Base-by-base conservation (phyloP, 2,113 vertebrate species). In the Chlorodrepanis virens region DNA sequence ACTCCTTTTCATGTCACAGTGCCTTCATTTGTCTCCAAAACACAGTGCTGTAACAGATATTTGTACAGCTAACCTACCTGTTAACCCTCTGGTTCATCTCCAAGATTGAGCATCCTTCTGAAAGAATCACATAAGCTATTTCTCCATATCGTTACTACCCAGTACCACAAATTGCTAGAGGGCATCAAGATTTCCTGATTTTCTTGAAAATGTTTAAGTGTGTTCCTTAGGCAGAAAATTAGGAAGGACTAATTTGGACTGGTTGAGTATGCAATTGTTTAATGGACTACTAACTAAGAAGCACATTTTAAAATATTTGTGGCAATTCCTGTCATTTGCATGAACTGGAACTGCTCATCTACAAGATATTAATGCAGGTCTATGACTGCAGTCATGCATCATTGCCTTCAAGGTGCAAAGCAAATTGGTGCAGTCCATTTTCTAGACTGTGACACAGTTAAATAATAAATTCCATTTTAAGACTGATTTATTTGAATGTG, bases 21-120 rank as follows among this genome's bases (percentile, higher is more conserved):
- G 2, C 12, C 7, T 76, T 79, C 6, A n/a, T 53, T 63, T 69
- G 52, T 59, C 27, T 4, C 12, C n/a, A 57, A 31, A 89, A 47
- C 2, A 7, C 33, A 8, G 3, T 19, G 6, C 1, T 19, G 33
- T 7, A 50, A 33, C 8, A 74, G 10, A 61, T 33, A 54, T 23
- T 37, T 2, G 0, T 42, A 87, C 2, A 25, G 21, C 11, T 45
- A 49, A 65, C 13, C 18, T 63, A 25, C 11, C n/a, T 0, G 0
- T 20, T 44, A 37, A 67, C 5, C 20, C 60, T 57, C 16, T 39
- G 11, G 8, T 50, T 72, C 9, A 64, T 20, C 19, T 47, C 57
- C 37, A 85, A 33, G 40, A 54, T 24, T 37, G 39, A 60, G 11
- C 1, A 56, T n/a, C 31, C 6, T 71, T 81, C 37, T 40, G 15